Percentiles rank a stretch among this genome's conserved stretches.
Evolutionary conservation across 2,113 vertebrate species (phyloP).

Genomic region (Tangachromis dhanisi): DNA sequence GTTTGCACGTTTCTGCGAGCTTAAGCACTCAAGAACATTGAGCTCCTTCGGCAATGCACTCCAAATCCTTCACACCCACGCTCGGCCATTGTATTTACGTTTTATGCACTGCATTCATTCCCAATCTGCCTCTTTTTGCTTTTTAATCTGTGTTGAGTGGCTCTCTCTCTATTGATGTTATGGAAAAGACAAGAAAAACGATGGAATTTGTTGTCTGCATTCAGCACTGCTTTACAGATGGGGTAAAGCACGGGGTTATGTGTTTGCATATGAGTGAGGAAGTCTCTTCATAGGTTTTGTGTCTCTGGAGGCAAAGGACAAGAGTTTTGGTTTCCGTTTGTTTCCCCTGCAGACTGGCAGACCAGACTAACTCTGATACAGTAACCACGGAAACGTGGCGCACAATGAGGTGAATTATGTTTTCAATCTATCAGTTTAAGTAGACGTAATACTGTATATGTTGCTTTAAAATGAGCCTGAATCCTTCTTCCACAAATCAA

Average conservation of each 20-base stretch:
- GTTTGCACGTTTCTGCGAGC: neutral
- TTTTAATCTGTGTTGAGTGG: neutral
- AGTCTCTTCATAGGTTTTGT: neutral
- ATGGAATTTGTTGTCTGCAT: neutral
- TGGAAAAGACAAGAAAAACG: neutral
- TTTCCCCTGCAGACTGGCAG: neutral
- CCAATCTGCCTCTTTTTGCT: neutral
- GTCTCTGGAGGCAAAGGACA: neutral
- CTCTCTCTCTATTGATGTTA: neutral
- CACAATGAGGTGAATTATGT: neutral
- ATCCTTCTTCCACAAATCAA: neutral
- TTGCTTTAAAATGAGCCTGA: neutral
- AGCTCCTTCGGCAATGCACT: slow-evolving; percentile 9
- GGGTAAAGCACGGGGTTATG: neutral
- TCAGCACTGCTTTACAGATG: neutral
- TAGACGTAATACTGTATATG: neutral
- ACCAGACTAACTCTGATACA: neutral
- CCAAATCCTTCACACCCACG: slow-evolving; percentile 31
- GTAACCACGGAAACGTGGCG: neutral
- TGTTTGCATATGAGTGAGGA: neutral
- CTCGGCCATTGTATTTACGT: slow-evolving; percentile 1
- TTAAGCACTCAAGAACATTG: neutral
- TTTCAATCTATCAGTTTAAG: neutral
- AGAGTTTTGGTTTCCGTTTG: neutral
- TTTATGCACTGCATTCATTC: neutral